Conservation (phyloP, 2,797 vertebrate species). For the Ataeniobius toweri region DNA sequence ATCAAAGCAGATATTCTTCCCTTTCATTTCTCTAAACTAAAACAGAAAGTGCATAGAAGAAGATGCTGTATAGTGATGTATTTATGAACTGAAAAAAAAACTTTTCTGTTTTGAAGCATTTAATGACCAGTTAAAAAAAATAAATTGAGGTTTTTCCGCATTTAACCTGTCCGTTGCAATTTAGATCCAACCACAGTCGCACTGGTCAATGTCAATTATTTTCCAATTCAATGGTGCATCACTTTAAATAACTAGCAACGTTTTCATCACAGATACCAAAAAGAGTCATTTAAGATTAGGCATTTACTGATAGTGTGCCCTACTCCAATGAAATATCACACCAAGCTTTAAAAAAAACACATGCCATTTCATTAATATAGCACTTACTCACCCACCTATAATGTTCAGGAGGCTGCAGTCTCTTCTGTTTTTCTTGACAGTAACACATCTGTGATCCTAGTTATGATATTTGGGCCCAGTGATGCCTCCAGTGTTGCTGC, state of each 20-base stretch:
- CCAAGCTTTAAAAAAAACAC: background rate
- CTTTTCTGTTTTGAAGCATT: background rate
- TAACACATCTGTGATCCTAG: background rate
- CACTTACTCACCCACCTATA: background rate
- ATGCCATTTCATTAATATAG: background rate
- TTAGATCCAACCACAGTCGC: background rate
- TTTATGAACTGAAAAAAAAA: background rate
- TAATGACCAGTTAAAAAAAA: background rate
- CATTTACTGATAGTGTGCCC: background rate
- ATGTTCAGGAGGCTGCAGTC: background rate
- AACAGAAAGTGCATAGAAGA: background rate
- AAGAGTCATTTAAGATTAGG: background rate
- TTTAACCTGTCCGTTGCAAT: background rate
- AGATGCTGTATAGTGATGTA: background rate
- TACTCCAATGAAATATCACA: background rate
- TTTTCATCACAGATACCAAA: background rate
- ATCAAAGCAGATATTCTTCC: background rate
- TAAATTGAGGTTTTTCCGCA: background rate
- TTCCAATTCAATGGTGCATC: background rate
- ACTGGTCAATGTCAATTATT: background rate
- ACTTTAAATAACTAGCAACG: background rate
- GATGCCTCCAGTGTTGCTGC: no score
- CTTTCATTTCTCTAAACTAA: background rate
- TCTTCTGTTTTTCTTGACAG: background rate
- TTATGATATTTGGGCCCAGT: background rate